Evolutionary conservation across 1,140 invertebrate species (phyloP).

Genomic region (Drosophila santomea): DNA sequence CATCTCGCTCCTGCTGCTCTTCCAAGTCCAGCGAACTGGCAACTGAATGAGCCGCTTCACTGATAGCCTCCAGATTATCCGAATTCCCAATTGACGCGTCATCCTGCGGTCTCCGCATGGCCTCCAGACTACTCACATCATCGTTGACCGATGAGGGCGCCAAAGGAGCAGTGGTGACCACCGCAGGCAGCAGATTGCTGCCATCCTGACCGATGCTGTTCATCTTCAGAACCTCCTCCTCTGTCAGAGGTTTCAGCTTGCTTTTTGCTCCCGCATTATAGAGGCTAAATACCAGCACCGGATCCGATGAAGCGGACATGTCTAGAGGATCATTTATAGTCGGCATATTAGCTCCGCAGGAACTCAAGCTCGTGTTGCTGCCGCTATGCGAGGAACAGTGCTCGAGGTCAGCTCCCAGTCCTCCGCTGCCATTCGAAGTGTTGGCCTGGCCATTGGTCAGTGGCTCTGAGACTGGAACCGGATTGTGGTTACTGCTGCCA

Average conservation of each 20-base stretch:
- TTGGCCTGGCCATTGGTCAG: constrained; percentile 32
- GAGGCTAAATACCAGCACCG: constrained; percentile 74
- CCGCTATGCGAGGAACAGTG: constrained; percentile 66
- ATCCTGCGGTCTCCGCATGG: constrained; percentile 88
- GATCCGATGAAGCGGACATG: constrained; percentile 8
- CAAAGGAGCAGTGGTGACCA: constrained; percentile 33
- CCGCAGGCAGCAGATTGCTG: constrained; percentile 48
- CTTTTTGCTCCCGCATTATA: constrained; percentile 72
- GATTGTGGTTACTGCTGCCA: constrained; percentile 2
- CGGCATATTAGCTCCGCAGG: constrained; percentile 40
- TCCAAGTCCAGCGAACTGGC: constrained; percentile 95
- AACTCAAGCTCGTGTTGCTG: constrained; percentile 71
- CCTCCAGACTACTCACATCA: constrained; percentile 71
- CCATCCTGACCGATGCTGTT: constrained; percentile 78
- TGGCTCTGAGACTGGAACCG: constrained; percentile 1
- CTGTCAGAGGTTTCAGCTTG: constrained; percentile 78
- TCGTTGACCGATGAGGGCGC: constrained; percentile 70
- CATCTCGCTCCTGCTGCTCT: constrained; percentile 92
- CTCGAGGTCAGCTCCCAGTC: constrained; percentile 39
- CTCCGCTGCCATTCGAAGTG: constrained; percentile 20
- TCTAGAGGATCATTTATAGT: not conserved
- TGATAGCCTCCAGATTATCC: constrained; percentile 97
- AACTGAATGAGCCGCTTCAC: constrained; percentile 94
- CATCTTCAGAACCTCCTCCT: constrained; percentile 84
- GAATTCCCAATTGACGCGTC: constrained; percentile 95